These are phyloP conservation scores for Corythornis cristatus DNA, from an alignment of 2,113 vertebrate species.

Conservation along the genomic window DNA sequence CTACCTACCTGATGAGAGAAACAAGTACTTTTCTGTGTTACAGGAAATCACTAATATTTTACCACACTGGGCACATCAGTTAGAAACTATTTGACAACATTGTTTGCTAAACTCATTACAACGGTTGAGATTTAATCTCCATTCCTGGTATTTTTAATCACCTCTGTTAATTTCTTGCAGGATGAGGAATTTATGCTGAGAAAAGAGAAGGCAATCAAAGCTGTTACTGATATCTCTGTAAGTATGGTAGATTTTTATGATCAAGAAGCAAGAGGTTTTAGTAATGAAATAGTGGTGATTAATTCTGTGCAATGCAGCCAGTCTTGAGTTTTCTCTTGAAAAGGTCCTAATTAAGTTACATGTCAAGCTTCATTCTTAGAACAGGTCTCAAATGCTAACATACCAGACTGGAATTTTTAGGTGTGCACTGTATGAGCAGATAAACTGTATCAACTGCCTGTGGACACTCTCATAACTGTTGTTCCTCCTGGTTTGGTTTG, in stretches of 20 bases:
- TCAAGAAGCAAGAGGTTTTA: neutral
- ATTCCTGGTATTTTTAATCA: neutral
- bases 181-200: slow-evolving; percentile 89
- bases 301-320: neutral
- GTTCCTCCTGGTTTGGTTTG: neutral
- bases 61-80: neutral
- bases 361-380: neutral
- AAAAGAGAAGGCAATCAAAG: slow-evolving; percentile 84
- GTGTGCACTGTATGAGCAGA: neutral
- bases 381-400: neutral
- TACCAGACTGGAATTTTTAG: neutral
- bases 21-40: neutral
- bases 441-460: neutral
- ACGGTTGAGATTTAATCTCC: neutral
- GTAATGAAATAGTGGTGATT: neutral
- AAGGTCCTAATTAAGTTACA: neutral
- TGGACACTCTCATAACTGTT: neutral
- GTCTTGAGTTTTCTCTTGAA: neutral
- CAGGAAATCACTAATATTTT: neutral
- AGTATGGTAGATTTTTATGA: slow-evolving; percentile 64
- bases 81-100: neutral
- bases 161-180: slow-evolving; percentile 66
- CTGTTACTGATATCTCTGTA: slow-evolving; percentile 84
- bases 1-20: neutral
- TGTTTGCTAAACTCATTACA: neutral